Conservation (phyloP, 2,797 vertebrate genomes). For the Cynopterus sphinx region DNA sequence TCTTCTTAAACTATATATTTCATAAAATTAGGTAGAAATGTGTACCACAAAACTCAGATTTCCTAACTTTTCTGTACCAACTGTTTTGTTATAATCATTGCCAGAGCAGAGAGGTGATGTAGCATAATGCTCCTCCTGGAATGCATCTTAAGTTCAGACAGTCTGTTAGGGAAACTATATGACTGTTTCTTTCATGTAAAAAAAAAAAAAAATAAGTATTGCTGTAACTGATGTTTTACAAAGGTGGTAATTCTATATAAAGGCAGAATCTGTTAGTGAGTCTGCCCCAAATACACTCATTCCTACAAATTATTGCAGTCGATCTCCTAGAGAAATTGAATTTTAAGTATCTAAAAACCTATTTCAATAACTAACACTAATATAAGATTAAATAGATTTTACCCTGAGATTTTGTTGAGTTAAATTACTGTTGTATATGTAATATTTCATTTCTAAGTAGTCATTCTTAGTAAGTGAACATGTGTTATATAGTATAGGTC, state of each 20-base stretch:
- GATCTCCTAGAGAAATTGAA: background rate
- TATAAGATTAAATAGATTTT: conserved; percentile 36
- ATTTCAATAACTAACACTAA: background rate
- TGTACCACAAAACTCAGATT: background rate
- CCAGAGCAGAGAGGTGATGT: background rate
- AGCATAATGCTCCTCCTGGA: background rate
- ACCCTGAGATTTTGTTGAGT: conserved; percentile 6
- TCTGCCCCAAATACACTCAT: background rate
- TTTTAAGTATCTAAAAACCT: conserved; percentile 28
- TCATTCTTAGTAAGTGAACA: background rate
- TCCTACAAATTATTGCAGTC: conserved; percentile 6
- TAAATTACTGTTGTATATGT: background rate
- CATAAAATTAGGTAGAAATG: background rate
- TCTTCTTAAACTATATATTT: background rate
- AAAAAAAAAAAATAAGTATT: background rate
- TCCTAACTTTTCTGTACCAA: background rate
- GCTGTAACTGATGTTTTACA: background rate
- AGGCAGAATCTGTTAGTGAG: conserved; percentile 20
- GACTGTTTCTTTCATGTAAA: background rate
- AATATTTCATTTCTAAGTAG: background rate
- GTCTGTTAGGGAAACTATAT: background rate
- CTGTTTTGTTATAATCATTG: background rate
- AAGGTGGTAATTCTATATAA: background rate
- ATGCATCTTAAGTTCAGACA: background rate
- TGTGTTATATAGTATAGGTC: background rate